phyloP scores from a whole-genome alignment of 1,140 invertebrate genomes.

The Zaprionus capensis region DNA sequence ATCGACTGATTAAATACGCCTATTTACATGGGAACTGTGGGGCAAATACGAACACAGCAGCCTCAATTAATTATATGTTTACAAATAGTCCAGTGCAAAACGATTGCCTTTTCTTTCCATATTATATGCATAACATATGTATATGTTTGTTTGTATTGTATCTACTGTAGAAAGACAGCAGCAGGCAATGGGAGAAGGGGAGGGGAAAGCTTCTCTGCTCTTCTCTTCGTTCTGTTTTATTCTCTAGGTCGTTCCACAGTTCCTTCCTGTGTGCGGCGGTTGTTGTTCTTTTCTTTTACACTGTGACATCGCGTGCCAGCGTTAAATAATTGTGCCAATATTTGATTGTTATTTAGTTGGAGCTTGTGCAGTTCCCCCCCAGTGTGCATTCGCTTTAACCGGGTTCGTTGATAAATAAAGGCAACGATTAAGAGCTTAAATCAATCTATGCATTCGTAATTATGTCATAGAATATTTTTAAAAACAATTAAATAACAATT shows the following conservation, averaged over 20 bases:
- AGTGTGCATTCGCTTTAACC: slow-evolving; percentile 22
- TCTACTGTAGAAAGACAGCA: background rate
- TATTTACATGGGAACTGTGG: background rate
- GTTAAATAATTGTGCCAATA: slow-evolving; percentile 83
- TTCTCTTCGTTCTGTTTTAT: background rate
- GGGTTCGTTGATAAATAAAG: slow-evolving; percentile 8
- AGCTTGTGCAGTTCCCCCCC: slow-evolving; percentile 50
- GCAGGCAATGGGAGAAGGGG: background rate
- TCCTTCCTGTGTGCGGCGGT: background rate
- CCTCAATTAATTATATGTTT: background rate
- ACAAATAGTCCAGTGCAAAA: background rate
- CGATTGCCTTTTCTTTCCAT: background rate
- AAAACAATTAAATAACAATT: background rate
- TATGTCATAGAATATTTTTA: slow-evolving; percentile 11
- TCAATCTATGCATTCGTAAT: slow-evolving; percentile 15
- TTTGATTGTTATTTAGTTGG: slow-evolving; percentile 68
- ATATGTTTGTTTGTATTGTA: background rate
- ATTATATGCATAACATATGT: background rate
- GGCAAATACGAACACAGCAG: background rate
- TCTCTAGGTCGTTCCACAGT: slow-evolving; percentile 12
- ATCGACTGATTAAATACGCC: slow-evolving; percentile 7
- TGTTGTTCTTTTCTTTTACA: background rate
- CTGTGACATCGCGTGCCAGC: slow-evolving; percentile 70
- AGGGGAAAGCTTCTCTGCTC: background rate
- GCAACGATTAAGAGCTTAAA: background rate